Evolutionary conservation across 1,140 invertebrate genomes (phyloP), one percentile per base, ranked within the genome.

Genomic region (Ostrea edulis): DNA sequence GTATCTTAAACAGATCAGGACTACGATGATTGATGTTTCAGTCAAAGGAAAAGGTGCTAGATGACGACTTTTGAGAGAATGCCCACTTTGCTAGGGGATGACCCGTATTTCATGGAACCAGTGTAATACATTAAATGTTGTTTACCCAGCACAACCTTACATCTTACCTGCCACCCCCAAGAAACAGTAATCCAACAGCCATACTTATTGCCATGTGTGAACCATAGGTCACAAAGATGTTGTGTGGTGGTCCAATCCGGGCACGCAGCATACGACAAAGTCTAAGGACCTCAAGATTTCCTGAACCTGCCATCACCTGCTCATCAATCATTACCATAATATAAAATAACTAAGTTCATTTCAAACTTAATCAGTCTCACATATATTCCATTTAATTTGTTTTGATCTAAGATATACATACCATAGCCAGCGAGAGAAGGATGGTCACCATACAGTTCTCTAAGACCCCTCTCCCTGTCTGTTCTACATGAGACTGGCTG

Each of bases 121-220:
- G 2, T 44, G 35, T 44, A 44, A 44, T 44, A 44, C 35, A 44
- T 44, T 44, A 2, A 44, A 44, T 71, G 9, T 35, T 25, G 29
- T 35, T 71, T 3, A 71, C 8, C n/a, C 29, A 35, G 8, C 68
- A 71, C 0, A 9, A 1, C 71, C 20, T 54, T n/a, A 51, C 8
- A 81, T 89, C 90, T 91, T 89, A 95, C 94, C 93, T 94, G 85
- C 98, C 98, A 62, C 98, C 98, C n/a, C 98, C 98, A 8, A 99
- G 95, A 95, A 99, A 99, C 3, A 99, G 95, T 86, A 99, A 96
- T 0, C 98, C 98, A 25, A 99, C 95, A 17, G 98, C 97, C 97
- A 98, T 98, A 93, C 99, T 98, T 14, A 97, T 97, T n/a, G 98
- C 98, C 95, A 99, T 97, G 96, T 99, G 98, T 51, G 97, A 97